phyloP scores from a whole-genome alignment of 2,888 invertebrate species.

The Nemotelus nigrinus region DNA sequence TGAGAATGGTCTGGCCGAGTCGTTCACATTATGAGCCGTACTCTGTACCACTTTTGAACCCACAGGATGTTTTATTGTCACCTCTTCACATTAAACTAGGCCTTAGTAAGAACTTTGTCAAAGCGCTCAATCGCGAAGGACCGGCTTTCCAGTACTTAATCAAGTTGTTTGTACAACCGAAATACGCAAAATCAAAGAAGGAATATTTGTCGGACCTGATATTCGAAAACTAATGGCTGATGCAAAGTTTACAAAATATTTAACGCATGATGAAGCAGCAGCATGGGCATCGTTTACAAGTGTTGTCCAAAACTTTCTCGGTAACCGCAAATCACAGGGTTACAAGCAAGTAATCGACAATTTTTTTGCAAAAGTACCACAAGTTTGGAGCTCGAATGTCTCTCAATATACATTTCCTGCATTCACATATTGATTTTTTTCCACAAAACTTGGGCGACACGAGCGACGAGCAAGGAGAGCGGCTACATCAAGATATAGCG shows the following conservation, averaged over 20 bases:
- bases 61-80: neutral
- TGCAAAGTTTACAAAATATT: slow-evolving; percentile 13
- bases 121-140: slow-evolving; percentile 11
- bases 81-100: slow-evolving; percentile 3
- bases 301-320: slow-evolving; percentile 17
- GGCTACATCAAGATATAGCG: neutral
- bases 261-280: slow-evolving; percentile 13
- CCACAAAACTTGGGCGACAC: neutral
- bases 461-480: neutral
- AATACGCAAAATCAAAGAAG: slow-evolving; percentile 1
- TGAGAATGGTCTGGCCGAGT: slow-evolving; percentile 19
- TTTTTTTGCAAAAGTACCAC: neutral
- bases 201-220: neutral
- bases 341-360: slow-evolving; percentile 8
- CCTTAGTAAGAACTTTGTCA: slow-evolving; percentile 10
- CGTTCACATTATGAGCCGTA: slow-evolving; percentile 7
- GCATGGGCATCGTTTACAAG: slow-evolving; percentile 15
- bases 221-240: slow-evolving; percentile 8
- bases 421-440: slow-evolving; percentile 7
- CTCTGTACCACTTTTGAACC: neutral
- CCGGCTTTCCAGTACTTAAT: slow-evolving; percentile 24
- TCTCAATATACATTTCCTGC: neutral
- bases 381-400: neutral
- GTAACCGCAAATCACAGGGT: slow-evolving; percentile 9
- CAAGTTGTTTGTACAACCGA: neutral